These are phyloP conservation scores for Rhinogobio ventralis DNA, from an alignment of 2,797 vertebrate species.

Conservation along the genomic window DNA sequence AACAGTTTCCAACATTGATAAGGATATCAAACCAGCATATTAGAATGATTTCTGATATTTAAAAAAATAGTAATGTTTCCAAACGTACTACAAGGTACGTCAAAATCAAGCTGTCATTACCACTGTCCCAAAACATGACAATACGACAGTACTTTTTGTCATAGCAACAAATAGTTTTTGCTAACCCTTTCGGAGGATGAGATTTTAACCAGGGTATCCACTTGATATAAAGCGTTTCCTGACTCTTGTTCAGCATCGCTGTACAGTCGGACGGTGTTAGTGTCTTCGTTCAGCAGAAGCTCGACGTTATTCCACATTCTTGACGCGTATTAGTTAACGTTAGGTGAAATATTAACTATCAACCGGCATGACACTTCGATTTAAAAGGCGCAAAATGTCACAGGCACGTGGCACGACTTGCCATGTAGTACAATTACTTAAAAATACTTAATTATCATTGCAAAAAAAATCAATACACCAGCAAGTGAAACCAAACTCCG, in stretches of 20 bases:
- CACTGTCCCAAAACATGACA: not conserved
- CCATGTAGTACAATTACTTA: not conserved
- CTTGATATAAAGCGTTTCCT: conserved; percentile 88
- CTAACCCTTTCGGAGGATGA: conserved; percentile 85
- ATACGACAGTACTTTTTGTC: not conserved
- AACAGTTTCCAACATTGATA: too few species aligned
- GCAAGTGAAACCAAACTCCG: not conserved
- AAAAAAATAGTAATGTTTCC: too few species aligned
- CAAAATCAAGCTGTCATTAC: not conserved
- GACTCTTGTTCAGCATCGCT: conserved; percentile 79
- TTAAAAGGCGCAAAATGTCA: not conserved
- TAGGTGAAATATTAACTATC: not conserved
- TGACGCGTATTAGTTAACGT: not conserved
- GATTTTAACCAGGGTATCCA: conserved; percentile 86
- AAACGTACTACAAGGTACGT: not conserved
- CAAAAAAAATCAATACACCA: not conserved
- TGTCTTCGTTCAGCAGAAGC: conserved; percentile 89
- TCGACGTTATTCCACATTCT: conserved; percentile 92
- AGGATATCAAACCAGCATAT: too few species aligned
- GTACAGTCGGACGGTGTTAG: conserved; percentile 78
- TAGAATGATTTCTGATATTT: too few species aligned
- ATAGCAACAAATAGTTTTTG: not conserved
- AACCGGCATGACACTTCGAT: not conserved
- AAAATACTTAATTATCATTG: not conserved
- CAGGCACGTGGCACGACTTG: not conserved